Conservation (phyloP, 2,888 invertebrate genomes). For the Eurois occulta region DNA sequence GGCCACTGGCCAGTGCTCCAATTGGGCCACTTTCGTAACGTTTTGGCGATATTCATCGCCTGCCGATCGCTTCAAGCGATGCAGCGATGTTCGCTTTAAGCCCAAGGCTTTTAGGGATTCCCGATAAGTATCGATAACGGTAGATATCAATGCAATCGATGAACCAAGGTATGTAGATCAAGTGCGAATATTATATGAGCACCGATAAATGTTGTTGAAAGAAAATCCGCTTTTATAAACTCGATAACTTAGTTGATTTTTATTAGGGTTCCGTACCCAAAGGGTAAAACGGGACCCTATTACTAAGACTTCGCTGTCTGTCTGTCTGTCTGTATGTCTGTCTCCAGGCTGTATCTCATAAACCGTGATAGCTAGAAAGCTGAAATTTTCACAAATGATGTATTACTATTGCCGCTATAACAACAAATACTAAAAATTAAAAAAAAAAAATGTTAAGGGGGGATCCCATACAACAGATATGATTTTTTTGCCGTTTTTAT, state of each 20-base stretch:
- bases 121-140: slow-evolving; percentile 63
- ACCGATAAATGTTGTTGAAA: slow-evolving; percentile 46
- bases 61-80: slow-evolving; percentile 56
- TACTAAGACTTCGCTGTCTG: no score
- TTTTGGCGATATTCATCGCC: slow-evolving; percentile 69
- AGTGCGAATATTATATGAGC: slow-evolving; percentile 59
- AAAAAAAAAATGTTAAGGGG: no score
- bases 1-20: slow-evolving; percentile 71
- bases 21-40: slow-evolving; percentile 70
- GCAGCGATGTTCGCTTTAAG: slow-evolving; percentile 51
- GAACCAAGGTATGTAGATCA: slow-evolving; percentile 52
- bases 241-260: slow-evolving; percentile 8
- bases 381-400: no score
- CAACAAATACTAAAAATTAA: no score
- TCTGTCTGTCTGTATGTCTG: no score
- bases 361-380: no score
- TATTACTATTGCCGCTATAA: no score
- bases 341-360: no score
- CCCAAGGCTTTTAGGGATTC: slow-evolving; percentile 63
- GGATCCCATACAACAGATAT: no score
- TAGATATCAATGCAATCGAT: slow-evolving; percentile 58
- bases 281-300: no score
- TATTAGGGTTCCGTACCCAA: no score
- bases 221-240: slow-evolving; percentile 44
- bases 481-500: no score